phyloP scores from a whole-genome alignment of 1,140 invertebrate species.

The Cotesia typhae region DNA sequence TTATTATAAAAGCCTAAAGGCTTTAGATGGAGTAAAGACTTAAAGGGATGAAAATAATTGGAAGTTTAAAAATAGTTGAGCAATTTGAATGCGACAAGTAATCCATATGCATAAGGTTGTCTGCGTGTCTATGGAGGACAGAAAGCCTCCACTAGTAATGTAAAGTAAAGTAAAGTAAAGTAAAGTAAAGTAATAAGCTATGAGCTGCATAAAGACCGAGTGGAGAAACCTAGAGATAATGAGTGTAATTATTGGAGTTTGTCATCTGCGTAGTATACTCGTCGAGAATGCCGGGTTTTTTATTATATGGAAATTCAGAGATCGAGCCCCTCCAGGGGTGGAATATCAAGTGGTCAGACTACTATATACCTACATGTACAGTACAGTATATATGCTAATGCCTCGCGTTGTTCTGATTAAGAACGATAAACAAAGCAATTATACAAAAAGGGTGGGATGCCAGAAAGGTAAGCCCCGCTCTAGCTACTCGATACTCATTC shows the following conservation, averaged over 20 bases:
- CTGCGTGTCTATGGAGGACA: slow-evolving; percentile 4
- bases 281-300: too few relatives aligned
- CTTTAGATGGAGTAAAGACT: not conserved
- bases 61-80: slow-evolving; percentile 22
- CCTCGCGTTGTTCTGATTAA: slow-evolving; percentile 48
- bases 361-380: slow-evolving; percentile 31
- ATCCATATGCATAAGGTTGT: slow-evolving; percentile 24
- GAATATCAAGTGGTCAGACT: not conserved
- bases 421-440: slow-evolving; percentile 62
- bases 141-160: not conserved
- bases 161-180: too few relatives aligned
- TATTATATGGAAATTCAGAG: too few relatives aligned
- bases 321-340: too few relatives aligned
- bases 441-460: slow-evolving; percentile 51
- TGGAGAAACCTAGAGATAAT: too few relatives aligned
- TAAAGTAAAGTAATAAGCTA: too few relatives aligned
- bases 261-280: too few relatives aligned
- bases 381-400: slow-evolving; percentile 55
- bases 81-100: slow-evolving; percentile 19
- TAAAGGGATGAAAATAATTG: slow-evolving; percentile 11
- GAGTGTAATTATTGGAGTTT: too few relatives aligned
- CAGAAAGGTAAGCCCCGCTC: slow-evolving; percentile 23
- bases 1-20: slow-evolving; percentile 6
- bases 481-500: not conserved
- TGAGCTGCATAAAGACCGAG: too few relatives aligned